phyloP scores from a whole-genome alignment of 2,113 vertebrate species.

The Rhipidura dahli region DNA sequence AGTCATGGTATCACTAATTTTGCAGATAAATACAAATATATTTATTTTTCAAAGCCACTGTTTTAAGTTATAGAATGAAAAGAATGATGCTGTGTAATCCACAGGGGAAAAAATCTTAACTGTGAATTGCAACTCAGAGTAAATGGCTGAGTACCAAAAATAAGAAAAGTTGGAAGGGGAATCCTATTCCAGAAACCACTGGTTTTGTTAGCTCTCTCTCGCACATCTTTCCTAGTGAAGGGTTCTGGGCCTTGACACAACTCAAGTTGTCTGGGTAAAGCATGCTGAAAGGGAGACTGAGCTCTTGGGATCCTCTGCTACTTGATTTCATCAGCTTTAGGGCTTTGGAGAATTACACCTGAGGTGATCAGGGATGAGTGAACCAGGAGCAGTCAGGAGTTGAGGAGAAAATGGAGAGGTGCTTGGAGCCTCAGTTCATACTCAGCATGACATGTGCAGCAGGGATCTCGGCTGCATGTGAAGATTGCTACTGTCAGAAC shows the following conservation, averaged over 20 bases:
- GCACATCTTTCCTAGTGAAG: not conserved
- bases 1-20: not conserved
- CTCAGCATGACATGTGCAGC: rapidly evolving
- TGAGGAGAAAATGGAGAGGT: not conserved
- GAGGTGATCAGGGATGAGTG: not conserved
- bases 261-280: not conserved
- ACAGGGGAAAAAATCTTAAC: not conserved
- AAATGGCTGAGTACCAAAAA: not conserved
- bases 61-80: not conserved
- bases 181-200: not conserved
- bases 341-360: not conserved
- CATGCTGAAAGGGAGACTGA: not conserved
- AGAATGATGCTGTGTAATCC: not conserved
- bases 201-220: not conserved
- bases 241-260: not conserved
- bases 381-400: not conserved
- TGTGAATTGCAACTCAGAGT: not conserved
- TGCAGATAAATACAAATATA: not conserved
- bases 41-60: not conserved
- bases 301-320: not conserved
- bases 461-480: rapidly evolving
- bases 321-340: not conserved
- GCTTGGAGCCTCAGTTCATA: not conserved
- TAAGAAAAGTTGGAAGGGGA: not conserved
- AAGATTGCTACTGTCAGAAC: not conserved